Percentiles rank a stretch among this genome's conserved stretches.
phyloP scores from a whole-genome alignment of 1,140 invertebrate species.

The Steinernema feltiae region DNA sequence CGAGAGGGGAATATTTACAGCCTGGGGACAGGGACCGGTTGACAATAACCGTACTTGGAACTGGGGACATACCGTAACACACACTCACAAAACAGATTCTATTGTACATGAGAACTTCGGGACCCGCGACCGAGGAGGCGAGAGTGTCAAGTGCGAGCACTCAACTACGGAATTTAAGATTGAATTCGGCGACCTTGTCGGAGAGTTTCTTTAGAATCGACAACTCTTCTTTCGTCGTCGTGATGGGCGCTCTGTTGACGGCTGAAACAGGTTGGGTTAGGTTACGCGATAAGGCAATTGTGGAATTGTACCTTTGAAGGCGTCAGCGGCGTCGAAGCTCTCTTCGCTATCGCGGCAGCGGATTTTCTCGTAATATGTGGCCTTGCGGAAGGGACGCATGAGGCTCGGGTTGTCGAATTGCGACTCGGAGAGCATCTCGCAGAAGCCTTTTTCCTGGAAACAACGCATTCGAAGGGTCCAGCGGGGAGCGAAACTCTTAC shows the following conservation, averaged over 20 bases:
- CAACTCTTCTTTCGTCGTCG: constrained; percentile 3
- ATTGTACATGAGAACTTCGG: constrained; percentile 8
- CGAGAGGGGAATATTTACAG: background rate
- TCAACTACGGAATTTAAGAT: background rate
- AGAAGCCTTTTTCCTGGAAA: constrained; percentile 43
- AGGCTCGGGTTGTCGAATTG: constrained; percentile 55
- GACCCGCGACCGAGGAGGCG: constrained; percentile 2
- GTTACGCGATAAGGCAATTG: background rate
- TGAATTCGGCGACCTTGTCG: constrained; percentile 13
- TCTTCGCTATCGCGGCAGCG: constrained; percentile 41
- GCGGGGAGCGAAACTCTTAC: constrained; percentile 27
- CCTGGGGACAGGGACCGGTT: background rate
- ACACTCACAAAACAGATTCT: background rate
- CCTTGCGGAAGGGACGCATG: constrained; percentile 54
- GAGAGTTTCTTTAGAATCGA: constrained; percentile 9
- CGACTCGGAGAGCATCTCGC: constrained; percentile 49
- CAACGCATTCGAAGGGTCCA: constrained; percentile 1
- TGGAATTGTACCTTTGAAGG: background rate
- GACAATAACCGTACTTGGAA: constrained; percentile 12
- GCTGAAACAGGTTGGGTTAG: constrained; percentile 8
- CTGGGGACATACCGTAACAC: background rate
- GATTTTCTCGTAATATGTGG: constrained; percentile 56
- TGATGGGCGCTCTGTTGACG: background rate
- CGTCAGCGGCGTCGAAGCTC: constrained; percentile 19
- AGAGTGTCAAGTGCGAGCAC: background rate